These are phyloP conservation scores for Philopotamus ludificatus DNA, from an alignment of 1,140 invertebrate species.

Conservation along the genomic window DNA sequence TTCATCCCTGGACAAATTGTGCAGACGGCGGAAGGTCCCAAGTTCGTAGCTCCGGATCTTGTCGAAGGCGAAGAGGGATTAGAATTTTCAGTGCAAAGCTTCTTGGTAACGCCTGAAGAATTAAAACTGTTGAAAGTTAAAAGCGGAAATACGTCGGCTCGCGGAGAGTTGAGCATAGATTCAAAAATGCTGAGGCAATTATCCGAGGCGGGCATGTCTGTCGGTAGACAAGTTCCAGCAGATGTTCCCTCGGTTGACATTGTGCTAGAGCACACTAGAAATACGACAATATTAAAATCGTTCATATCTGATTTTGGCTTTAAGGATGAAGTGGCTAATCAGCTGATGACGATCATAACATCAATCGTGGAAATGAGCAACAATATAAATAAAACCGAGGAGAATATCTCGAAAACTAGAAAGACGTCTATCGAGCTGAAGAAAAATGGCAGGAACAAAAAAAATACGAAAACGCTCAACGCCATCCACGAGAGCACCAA, in stretches of 20 bases:
- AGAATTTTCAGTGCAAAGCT: constrained; percentile 74
- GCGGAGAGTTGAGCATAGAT: constrained; percentile 64
- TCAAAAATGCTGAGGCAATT: constrained; percentile 66
- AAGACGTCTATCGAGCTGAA: constrained; percentile 36
- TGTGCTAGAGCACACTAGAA: constrained; percentile 59
- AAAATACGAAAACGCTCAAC: constrained; percentile 40
- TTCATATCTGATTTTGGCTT: constrained; percentile 55
- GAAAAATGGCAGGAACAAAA: constrained; percentile 26
- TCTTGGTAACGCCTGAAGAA: constrained; percentile 71
- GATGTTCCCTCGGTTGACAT: constrained; percentile 64
- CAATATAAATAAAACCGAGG: constrained; percentile 50
- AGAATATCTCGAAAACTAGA: constrained; percentile 43
- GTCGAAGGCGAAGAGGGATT: constrained; percentile 65
- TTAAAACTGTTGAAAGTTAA: constrained; percentile 62
- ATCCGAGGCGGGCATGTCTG: constrained; percentile 68
- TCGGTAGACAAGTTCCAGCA: constrained; percentile 63
- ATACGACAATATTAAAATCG: constrained; percentile 53
- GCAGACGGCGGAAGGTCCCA: constrained; percentile 68
- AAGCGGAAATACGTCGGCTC: constrained; percentile 57
- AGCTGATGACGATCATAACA: constrained; percentile 54
- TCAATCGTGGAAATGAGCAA: constrained; percentile 56
- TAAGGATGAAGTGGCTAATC: constrained; percentile 55
- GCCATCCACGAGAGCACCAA: constrained; percentile 41
- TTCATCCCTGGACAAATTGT: constrained; percentile 72
- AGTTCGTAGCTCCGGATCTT: constrained; percentile 70